Evolutionary conservation across 2,797 vertebrate genomes (phyloP), one percentile per base, ranked within the genome.

Genomic region (Pogoniulus pusillus): DNA sequence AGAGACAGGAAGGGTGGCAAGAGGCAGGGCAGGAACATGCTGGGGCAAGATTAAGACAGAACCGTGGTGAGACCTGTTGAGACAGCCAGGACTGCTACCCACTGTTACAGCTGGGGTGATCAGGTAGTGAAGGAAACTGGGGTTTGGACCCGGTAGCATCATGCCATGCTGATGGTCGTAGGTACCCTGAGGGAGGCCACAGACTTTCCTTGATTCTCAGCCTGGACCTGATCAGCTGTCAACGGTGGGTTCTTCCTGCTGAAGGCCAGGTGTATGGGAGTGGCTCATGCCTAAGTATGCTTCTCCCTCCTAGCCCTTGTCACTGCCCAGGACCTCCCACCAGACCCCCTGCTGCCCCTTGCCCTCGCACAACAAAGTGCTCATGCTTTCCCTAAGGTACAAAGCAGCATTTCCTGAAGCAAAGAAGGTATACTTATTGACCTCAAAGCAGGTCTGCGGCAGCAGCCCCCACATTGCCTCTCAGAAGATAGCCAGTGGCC

Each of bases 61-160:
- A 32, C 30, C 51, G 45, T 0, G 0, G 37, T 7, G 12, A 43
- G 39, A 55, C 58, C 14, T 70, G 5, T 23, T 1, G 9, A 41
- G 35, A 47, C 58, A 16, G 49, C 7, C 35, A 81, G 4, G 43
- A 58, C 27, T 9, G 4, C 54, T 88, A 86, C 11, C 23, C 4
- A 2, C 39, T 3, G 1, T 18, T 15, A 51, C 30, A 71, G 45
- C 22, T 58, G 55, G 35, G 29, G 9, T 74, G 73, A 22, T 32
- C 0, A 1, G 30, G 10, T 0, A 0, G 16, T 1, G 3, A 78
- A 78, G 32, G 12, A 81, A 82, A 30, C 41, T 82, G 59, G 27
- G 32, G 17, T 10, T 72, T 55, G n/a, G n/a, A 29, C 45, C 29
- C 65, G 13, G 10, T 1, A 8, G 55, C 39, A 54, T n/a, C 30